A percentile compares a stretch with the other conserved stretches of the same genome.
Conservation (phyloP, 2,888 invertebrate genomes). For the Bruchidius siliquastri region DNA sequence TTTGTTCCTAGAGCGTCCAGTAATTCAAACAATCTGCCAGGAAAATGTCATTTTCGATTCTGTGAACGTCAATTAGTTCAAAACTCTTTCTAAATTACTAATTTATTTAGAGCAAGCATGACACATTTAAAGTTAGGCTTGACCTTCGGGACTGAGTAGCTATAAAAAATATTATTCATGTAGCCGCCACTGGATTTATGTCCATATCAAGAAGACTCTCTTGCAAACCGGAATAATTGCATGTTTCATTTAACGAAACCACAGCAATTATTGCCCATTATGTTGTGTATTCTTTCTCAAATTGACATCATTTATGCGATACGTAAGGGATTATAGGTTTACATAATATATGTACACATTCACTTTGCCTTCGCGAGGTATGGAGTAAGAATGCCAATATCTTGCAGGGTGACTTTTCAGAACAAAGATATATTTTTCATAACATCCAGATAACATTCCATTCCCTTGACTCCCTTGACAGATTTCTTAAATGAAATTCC, state of each 20-base stretch:
- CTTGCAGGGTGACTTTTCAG: not conserved
- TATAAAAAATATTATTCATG: too few relatives aligned
- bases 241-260: not conserved
- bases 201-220: not conserved
- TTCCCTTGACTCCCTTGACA: too few relatives aligned
- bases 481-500: too few relatives aligned
- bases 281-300: not conserved
- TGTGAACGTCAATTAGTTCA: too few relatives aligned
- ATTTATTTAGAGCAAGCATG: too few relatives aligned
- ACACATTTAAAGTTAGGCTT: too few relatives aligned
- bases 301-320: not conserved
- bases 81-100: too few relatives aligned
- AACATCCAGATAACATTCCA: not conserved
- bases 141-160: too few relatives aligned
- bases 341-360: not conserved
- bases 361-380: not conserved
- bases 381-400: not conserved
- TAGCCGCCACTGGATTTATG: not conserved
- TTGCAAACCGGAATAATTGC: not conserved
- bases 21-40: too few relatives aligned
- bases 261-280: not conserved
- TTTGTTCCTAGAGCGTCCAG: too few relatives aligned
- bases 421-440: not conserved
- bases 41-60: too few relatives aligned
- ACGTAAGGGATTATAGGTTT: not conserved